A percentile compares a stretch with the other conserved stretches of the same genome.
These are phyloP conservation scores for Lepetodrilus schrolli DNA, from an alignment of 2,888 invertebrate species.

Conservation along the genomic window DNA sequence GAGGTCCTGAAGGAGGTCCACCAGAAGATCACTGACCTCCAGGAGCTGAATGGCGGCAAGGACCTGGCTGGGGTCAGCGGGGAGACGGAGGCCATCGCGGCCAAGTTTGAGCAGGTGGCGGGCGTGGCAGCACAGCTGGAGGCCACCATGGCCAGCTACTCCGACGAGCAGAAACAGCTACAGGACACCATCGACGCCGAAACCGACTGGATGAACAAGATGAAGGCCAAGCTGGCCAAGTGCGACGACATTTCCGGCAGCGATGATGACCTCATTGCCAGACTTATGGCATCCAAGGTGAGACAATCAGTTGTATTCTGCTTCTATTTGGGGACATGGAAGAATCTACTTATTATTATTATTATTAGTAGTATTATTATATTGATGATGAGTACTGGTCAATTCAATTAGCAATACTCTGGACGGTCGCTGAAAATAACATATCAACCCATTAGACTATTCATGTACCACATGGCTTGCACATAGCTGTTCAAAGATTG, in stretches of 20 bases:
- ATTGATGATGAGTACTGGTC: no score
- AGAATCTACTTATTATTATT: no score
- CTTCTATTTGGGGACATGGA: no score
- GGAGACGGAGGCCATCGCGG: constrained; percentile 59
- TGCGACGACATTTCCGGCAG: constrained; percentile 81
- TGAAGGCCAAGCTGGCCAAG: constrained; percentile 64
- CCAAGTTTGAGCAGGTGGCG: constrained; percentile 84
- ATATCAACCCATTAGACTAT: no score
- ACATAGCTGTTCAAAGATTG: no score
- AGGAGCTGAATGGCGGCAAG: constrained; percentile 83
- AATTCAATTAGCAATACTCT: no score
- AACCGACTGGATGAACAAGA: constrained; percentile 62
- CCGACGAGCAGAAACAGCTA: constrained; percentile 72
- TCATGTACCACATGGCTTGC: no score
- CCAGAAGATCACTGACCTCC: constrained; percentile 86
- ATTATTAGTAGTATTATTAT: neutral
- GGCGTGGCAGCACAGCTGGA: constrained; percentile 85
- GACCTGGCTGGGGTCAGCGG: constrained; percentile 79
- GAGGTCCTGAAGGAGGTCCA: constrained; percentile 86
- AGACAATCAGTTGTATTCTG: neutral
- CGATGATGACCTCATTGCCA: constrained; percentile 86
- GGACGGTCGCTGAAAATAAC: no score
- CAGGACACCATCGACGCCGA: constrained; percentile 65
- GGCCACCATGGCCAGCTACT: constrained; percentile 83
- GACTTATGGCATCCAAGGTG: constrained; percentile 84